Percentiles rank a stretch among this genome's conserved stretches.
Conservation (phyloP, 2,113 vertebrate species). For the Melanerpes formicivorus region DNA sequence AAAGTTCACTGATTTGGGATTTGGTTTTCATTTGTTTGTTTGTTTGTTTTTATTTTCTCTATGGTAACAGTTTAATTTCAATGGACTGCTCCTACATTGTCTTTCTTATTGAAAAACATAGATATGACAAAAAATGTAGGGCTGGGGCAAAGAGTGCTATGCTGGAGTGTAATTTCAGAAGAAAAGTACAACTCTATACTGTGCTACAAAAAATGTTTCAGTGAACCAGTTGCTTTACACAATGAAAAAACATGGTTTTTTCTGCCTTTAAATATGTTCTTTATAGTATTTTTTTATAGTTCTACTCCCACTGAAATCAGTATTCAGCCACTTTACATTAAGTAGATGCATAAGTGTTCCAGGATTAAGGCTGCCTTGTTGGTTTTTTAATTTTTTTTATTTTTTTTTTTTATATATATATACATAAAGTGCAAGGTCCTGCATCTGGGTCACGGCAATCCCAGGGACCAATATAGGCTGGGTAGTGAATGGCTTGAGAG, state of each 20-base stretch:
- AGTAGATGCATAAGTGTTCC: conserved; percentile 30
- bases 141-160: neutral
- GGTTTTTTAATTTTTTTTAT: neutral
- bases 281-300: neutral
- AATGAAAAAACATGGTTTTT: neutral
- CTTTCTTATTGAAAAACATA: neutral
- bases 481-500: no score
- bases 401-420: neutral
- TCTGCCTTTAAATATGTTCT: neutral
- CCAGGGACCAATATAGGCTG: no score
- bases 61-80: neutral
- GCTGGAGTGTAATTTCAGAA: neutral
- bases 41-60: neutral
- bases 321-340: conserved; percentile 55
- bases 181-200: neutral
- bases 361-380: neutral
- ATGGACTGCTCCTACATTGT: neutral
- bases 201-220: neutral
- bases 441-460: no score
- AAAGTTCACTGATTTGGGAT: neutral
- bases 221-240: neutral
- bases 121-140: neutral
- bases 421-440: no score
- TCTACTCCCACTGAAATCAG: conserved; percentile 46
- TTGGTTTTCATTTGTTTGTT: neutral